phyloP scores from a whole-genome alignment of 2,113 vertebrate genomes.

The Pseudopodoces humilis region DNA sequence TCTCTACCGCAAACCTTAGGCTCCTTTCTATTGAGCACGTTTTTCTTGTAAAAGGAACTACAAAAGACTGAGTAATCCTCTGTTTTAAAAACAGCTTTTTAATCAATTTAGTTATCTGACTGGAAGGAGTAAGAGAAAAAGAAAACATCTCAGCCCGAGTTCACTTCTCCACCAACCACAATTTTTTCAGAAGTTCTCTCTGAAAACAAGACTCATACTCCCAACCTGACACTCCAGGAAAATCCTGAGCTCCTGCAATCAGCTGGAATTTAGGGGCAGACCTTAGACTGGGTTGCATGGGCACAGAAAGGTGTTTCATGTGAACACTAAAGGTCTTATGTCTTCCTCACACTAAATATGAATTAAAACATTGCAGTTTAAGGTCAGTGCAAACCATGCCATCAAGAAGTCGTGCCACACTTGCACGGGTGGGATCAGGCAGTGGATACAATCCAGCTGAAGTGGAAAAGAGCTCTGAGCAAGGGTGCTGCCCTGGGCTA shows the following conservation, averaged over 20 bases:
- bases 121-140: slow-evolving; percentile 59
- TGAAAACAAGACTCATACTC: not conserved
- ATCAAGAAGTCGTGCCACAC: not conserved
- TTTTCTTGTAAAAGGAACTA: slow-evolving; percentile 47
- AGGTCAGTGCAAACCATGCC: not conserved
- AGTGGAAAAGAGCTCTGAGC: not conserved
- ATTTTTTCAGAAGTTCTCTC: slow-evolving; percentile 6
- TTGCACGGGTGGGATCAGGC: not conserved
- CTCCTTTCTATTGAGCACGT: not conserved
- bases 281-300: not conserved
- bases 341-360: not conserved
- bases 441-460: not conserved
- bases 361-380: not conserved
- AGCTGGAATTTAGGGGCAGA: not conserved
- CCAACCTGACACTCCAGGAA: not conserved
- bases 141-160: slow-evolving; percentile 36
- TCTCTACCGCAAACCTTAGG: not conserved
- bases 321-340: not conserved
- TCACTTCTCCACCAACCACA: slow-evolving; percentile 22
- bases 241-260: not conserved
- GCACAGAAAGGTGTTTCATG: not conserved
- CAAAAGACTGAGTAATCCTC: slow-evolving; percentile 60
- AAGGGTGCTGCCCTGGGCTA: not conserved
- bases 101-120: slow-evolving; percentile 44
- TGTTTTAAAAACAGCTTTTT: slow-evolving; percentile 67